Evolutionary conservation across 2,888 invertebrate genomes (phyloP), one percentile per base, ranked within the genome.

Genomic region (Pyrocoelia pectoralis): DNA sequence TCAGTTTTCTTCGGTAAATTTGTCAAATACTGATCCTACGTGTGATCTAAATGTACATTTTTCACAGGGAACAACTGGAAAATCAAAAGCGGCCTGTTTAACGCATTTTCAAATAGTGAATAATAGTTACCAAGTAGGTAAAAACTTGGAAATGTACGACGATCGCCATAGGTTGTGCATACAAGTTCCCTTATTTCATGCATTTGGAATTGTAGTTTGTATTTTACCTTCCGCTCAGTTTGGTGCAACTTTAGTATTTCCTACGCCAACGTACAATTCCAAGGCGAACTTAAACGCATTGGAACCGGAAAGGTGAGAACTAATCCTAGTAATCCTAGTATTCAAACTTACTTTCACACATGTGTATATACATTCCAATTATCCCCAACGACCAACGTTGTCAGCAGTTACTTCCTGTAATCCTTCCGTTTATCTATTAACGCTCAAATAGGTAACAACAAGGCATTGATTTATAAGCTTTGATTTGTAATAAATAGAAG

Each of bases 121-220:
- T 79, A 95, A 95, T 78, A 85, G 89, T 5, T 86, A 85, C 73
- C 85, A 86, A 72, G 82, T 88, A 56, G 90, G 88, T 0, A 81
- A 76, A 18, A 80, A 87, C 62, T 79, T 81, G 43, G 79, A 79
- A 9, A 73, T 86, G 0, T 68, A 82, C 49, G 77, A 81, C 15
- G 83, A 79, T 17, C 81, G 85, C 68, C 82, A 84, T 12, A 86
- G 73, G 61, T 80, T 87, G 58, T 89, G 88, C 67, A 72, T 88
- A 2, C 89, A 91, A 73, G 89, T 92, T 13, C 94, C 94, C 0
- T 83, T 93, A 14, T 95, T 93, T 77, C 95, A 96, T 78, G 92
- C 90, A 33, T 94, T 88, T 76, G 95, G 94, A 0, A 87, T 89
- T 61, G 84, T 89, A 1, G 81, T 88, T 43, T 88, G 87, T 0